Evolutionary conservation across 2,797 vertebrate genomes (phyloP), one percentile per base, ranked within the genome.

Genomic region (Lemur catta): DNA sequence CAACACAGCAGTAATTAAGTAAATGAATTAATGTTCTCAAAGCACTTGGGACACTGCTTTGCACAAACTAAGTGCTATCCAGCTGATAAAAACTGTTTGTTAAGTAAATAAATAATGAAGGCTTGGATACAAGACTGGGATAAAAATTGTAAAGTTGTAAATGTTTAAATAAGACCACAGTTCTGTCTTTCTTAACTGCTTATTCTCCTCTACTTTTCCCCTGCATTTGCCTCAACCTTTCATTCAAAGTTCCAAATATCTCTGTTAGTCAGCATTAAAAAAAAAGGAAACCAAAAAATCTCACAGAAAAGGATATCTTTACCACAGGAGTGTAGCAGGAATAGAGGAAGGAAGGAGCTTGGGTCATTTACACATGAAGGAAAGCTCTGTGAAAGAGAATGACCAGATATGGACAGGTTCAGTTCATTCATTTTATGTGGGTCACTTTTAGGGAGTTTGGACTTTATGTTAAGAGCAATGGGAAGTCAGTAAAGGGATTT

Each of bases 21-120:
- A 92, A 95, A 85, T 38, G n/a, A 93, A 95, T 94, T 91, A 61
- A 82, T 94, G 75, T 72, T 84, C 69, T 57, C 57, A 91, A 96
- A 94, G 84, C 84, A 75, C 69, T 59, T 61, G 67, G 52, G 75
- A 65, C 20, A 50, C 20, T 30, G 57, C 35, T 88, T 94, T 91
- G 46, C 46, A 79, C 35, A 94, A 65, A 92, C 85, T 82, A 75
- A 89, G 50, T 89, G 57, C 85, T 61, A 8, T 52, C 20, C 74
- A 69, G 84, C 69, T 38, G 18, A 93, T 38, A 63, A 13, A 90
- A 90, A 59, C 59, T 86, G 48, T 95, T 93, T 72, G 48, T 50
- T 88, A 84, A 93, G 85, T 84, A 94, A 96, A 79, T 86, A 94
- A 95, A 79, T 91, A 94, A 52, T 67, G 75, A 84, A 79, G 59